phyloP scores from a whole-genome alignment of 1,140 invertebrate species.

The Venturia canescens region DNA sequence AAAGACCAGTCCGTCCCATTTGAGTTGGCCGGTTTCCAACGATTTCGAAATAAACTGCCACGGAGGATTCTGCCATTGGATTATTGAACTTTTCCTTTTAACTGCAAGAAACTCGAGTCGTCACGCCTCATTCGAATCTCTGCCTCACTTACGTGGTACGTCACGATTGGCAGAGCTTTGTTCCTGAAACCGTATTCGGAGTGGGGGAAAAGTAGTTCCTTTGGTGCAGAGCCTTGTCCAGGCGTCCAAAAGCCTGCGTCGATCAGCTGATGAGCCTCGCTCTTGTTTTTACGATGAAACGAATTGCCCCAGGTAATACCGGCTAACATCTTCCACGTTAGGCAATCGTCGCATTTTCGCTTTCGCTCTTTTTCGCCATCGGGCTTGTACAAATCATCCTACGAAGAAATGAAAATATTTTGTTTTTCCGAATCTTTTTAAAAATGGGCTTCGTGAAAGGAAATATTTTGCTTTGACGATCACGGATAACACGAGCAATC shows the following conservation, averaged over 20 bases:
- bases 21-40: slow-evolving; percentile 78
- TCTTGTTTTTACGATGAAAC: slow-evolving; percentile 56
- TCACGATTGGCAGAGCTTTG: slow-evolving; percentile 82
- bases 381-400: slow-evolving; percentile 47
- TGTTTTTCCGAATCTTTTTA: too few species aligned
- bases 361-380: background rate
- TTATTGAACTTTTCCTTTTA: slow-evolving; percentile 22
- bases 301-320: slow-evolving; percentile 83
- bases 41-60: slow-evolving; percentile 84
- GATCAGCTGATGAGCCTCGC: slow-evolving; percentile 73
- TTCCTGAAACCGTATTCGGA: slow-evolving; percentile 86
- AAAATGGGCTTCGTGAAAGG: too few species aligned
- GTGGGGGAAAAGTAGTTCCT: slow-evolving; percentile 88
- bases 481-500: too few species aligned
- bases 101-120: background rate
- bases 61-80: slow-evolving; percentile 85
- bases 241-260: slow-evolving; percentile 86
- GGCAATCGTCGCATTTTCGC: slow-evolving; percentile 81
- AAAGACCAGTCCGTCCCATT: slow-evolving; percentile 85
- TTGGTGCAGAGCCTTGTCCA: slow-evolving; percentile 80
- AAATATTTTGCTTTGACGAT: too few species aligned
- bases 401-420: background rate
- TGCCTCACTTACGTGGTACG: slow-evolving; percentile 83
- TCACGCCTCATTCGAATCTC: too few species aligned
- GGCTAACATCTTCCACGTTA: slow-evolving; percentile 81